Evolutionary conservation across 2,888 invertebrate species (phyloP), one percentile per base, ranked within the genome.

Genomic region (Pyrochroa serraticornis): DNA sequence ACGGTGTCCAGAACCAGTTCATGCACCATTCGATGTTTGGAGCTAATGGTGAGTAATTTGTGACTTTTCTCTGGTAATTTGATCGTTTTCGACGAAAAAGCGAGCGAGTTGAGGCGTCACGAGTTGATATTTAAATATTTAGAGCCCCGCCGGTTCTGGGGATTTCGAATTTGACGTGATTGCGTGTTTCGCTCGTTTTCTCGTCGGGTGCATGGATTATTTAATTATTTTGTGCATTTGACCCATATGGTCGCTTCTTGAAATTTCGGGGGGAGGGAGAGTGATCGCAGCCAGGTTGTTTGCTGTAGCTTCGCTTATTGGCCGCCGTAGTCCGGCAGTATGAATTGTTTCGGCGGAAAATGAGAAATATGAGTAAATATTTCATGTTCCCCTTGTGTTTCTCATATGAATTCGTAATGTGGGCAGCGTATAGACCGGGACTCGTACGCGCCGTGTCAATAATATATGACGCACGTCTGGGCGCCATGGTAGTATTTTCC

Each of bases 21-120:
- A 80, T 87, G 71, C 85, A 84, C 69, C 84, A 85, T 59, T 83
- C 83, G 64, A 83, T 84, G 81, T 83, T 82, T 74, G 80, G 81
- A 70, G 80, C 82, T 49, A 81, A 82, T 69, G 82, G 83, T 83
- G 77, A 83, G 83, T 81, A 64, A 47, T 22, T 22, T 22, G 22
- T 22, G 22, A 22, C 22, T 22, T 22, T 22, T 22, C 36, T 38
- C 44, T 56, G 31, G 8, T 9, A 8, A 10, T n/a, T 13, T 39
- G n/a, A 12, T 39, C 8, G n/a, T 39, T 13, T 9, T 39, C 39
- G 9, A 3, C 8, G 13, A 13, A 39, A 43, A 22, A 43, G 31
- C 31, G 8, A 30, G 22, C 30, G 22, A 22, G 22, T 22, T 22
- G 22, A 22, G 22, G 22, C 22, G 22, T 22, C 22, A 22, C 22